Conservation (phyloP, 2,113 vertebrate species). For the Recurvirostra avosetta region DNA sequence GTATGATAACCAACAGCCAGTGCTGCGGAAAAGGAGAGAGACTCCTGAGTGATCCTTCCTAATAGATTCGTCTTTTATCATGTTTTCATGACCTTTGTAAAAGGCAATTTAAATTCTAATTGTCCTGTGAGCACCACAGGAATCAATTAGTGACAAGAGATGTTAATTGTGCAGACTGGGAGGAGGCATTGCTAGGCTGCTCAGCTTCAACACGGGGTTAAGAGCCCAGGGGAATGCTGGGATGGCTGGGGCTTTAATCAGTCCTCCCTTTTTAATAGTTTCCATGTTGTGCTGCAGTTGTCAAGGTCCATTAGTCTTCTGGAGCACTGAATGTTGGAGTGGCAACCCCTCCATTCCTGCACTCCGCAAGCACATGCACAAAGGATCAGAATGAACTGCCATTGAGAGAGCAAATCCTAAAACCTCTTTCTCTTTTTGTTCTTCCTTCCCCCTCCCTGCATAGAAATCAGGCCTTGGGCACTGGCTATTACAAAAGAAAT, state of each 20-base stretch:
- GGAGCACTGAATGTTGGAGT: background rate
- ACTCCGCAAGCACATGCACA: background rate
- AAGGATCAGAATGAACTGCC: background rate
- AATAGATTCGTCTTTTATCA: slow-evolving; percentile 75
- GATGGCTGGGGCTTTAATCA: slow-evolving; percentile 35
- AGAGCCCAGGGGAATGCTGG: slow-evolving; percentile 48
- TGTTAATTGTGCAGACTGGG: slow-evolving; percentile 68
- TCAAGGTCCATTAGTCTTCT: slow-evolving; percentile 56
- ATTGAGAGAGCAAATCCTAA: background rate
- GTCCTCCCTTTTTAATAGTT: slow-evolving; percentile 43
- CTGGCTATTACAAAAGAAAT: background rate
- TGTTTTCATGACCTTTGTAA: slow-evolving; percentile 79
- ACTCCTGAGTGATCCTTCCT: slow-evolving; percentile 52
- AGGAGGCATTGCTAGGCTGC: slow-evolving; percentile 26
- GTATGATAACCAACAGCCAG: background rate
- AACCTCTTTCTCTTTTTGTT: background rate
- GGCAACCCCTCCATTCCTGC: background rate
- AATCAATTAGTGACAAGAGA: slow-evolving; percentile 77
- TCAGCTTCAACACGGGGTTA: slow-evolving; percentile 46
- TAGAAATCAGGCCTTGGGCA: background rate
- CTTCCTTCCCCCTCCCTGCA: background rate
- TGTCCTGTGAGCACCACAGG: slow-evolving; percentile 73
- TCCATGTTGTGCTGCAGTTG: slow-evolving; percentile 31
- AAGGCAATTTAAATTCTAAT: slow-evolving; percentile 81
- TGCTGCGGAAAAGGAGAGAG: background rate